A percentile compares a stretch with the other conserved stretches of the same genome.
These are phyloP conservation scores for Danionella cerebrum DNA, from an alignment of 2,113 vertebrate genomes.

Conservation along the genomic window DNA sequence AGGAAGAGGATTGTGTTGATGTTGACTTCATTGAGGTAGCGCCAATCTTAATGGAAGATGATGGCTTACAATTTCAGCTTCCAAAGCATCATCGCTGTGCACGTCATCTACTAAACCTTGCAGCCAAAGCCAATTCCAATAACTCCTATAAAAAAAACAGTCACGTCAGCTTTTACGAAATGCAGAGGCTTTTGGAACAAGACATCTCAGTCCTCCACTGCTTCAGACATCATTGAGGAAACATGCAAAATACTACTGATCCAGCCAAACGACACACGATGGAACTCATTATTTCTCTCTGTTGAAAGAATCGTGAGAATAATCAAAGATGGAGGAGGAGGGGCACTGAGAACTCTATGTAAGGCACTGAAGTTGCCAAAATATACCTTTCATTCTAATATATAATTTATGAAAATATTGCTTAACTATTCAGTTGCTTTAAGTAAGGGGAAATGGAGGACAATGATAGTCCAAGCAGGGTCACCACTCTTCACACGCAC, in stretches of 20 bases:
- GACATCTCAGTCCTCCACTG: background rate
- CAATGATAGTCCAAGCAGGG: too few relatives aligned
- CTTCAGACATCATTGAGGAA: background rate
- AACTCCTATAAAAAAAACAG: background rate
- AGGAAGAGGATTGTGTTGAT: background rate
- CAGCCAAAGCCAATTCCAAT: background rate
- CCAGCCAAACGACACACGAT: background rate
- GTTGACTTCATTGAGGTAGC: background rate
- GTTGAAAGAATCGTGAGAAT: background rate
- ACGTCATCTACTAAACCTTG: slow-evolving; percentile 17
- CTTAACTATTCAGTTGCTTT: background rate
- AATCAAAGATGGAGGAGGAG: background rate
- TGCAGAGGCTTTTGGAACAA: slow-evolving; percentile 20
- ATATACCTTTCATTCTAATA: background rate
- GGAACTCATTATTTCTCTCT: background rate
- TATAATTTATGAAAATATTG: background rate
- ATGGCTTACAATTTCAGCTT: background rate
- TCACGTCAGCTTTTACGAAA: slow-evolving; percentile 24
- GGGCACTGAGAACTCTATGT: background rate
- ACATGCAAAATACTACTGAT: background rate
- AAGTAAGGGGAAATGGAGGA: too few relatives aligned
- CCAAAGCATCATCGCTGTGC: background rate
- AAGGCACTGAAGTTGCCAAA: background rate
- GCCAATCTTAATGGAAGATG: background rate
- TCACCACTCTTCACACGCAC: background rate